Evolutionary conservation across 2,888 invertebrate species (phyloP), one percentile per base, ranked within the genome.

Genomic region (Zeuzera pyrina): DNA sequence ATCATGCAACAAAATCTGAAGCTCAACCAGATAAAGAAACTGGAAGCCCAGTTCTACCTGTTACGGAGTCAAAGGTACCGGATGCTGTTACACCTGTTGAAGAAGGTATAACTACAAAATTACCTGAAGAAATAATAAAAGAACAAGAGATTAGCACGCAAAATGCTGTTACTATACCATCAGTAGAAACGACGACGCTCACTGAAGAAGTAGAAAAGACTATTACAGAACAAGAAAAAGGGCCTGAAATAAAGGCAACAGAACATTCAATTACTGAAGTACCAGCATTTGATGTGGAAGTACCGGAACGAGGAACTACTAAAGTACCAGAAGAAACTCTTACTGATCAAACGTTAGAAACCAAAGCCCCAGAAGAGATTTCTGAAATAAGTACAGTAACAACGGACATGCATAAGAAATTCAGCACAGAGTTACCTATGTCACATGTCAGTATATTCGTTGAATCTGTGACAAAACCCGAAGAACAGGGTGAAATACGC

Each of bases 11-110:
- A 12, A 7, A 12, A 10, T 8, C 10, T 11, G 25, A 25, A 1
- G 12, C 12, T 8, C 29, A 15, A 25, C 24, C 23, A 12, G 29
- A 34, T 24, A 22, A 10, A 29, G n/a, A 14, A 0, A 23, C 12
- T 15, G 3, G 7, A 4, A 7, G 3, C 6, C 15, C 29, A 12
- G 24, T 15, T 26, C 16, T n/a, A 12, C 12, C 19, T 25, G 12
- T 25, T 25, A 25, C 25, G 13, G 25, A 25, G 12, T 8, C n/a
- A n/a, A n/a, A n/a, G n/a, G n/a, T n/a, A n/a, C n/a, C 25, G 12
- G 5, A 23, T 8, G 11, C 23, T 23, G 11, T 10, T 4, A 23
- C 11, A 8, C 23, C 23, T 10, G 23, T 12, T 12, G 12, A 12
- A 25, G 13, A 3, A 7, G 8, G 19, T 8, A 5, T 19, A 6